Base-by-base conservation (phyloP, 1,140 invertebrate species). In the Hylaeus anthracinus region DNA sequence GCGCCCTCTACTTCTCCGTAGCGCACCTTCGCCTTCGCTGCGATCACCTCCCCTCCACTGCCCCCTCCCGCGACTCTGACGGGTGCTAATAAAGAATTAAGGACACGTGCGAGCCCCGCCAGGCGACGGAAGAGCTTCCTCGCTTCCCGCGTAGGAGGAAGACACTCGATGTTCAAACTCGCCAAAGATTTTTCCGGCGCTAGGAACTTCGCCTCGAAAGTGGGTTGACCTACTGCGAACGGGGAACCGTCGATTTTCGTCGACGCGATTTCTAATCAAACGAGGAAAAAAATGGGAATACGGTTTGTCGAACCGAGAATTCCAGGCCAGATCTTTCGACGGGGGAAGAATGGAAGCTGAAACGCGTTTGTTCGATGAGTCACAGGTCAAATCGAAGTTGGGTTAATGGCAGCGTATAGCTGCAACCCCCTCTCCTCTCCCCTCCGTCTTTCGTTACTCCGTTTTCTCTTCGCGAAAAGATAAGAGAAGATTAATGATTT, bases 51-150 rank as follows among this genome's bases (percentile, higher is more conserved):
- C 5, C 12, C 67, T 15, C 15, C 2, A 14, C 26, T 12, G 1
- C 43, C 55, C 8, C 56, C 15, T 43, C 41, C 8, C 51, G n/a
- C n/a, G 3, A 5, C 41, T 48, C 41, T 1, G 56, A 60, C 67
- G 45, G 63, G 63, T 58, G 85, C 82, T 87, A 87, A 87, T 86
- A 87, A 87, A 82, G 82, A 87, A 86, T 86, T 86, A 86, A 86
- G 81, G 60, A 83, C 85, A 86, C 85, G 85, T 63, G 85, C 84
- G 51, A 45, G 45, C 45, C 9, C 53, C 9, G 41, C 37, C 41
- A 71, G 72, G 56, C 10, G 51, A 65, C 12, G 64, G 14, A 56
- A 41, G 53, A 41, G 45, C 1, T 48, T n/a, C n/a, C 70, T 82
- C 66, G 53, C 55, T 79, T 79, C 79, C 58, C 71, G 69, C 61